Base-by-base conservation (phyloP, 2,888 invertebrate genomes). In the Zhengitettix transpicula region DNA sequence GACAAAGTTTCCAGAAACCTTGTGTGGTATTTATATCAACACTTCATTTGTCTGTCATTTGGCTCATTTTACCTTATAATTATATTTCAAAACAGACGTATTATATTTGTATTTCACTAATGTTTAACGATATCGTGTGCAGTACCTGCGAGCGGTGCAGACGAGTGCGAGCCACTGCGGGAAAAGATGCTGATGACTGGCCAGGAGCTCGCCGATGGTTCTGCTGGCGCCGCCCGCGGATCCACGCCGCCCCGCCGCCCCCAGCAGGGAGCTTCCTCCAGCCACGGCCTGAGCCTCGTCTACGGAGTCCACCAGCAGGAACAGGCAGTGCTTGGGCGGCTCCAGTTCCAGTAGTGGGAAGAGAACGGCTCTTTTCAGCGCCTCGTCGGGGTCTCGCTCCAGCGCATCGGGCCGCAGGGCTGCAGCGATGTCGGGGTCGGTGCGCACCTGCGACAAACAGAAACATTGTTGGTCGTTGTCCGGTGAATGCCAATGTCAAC, bases 111-210 rank as follows among this genome's bases (percentile, higher is more conserved):
- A n/a, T n/a, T n/a, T n/a, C n/a, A n/a, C n/a, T n/a, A n/a, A n/a
- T n/a, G n/a, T n/a, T n/a, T n/a, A n/a, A n/a, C n/a, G n/a, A n/a
- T n/a, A n/a, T n/a, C n/a, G n/a, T n/a, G 3, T 28, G 28, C 28
- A 28, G 62, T 74, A 73, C 66, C 90, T 82, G 60, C 90, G 77
- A 0, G 92, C 90, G 0, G 94, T 92, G 72, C 90, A 89, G 2
- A 94, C 89, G 2, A 96, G 78, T 60, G 95, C 79, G 58, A 96
- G 73, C 97, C 97, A 97, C 67, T 89, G 89, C 1, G 96, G 97
- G 67, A 97, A 84, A 55, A 93, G 74, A 68, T 92, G 90, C 71
- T 93, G 92, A 70, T 94, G 91, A 63, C 89, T 87, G 1, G 92
- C 87, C 40, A 97, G 75, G 16, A 97, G 75, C 66, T 90, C 89